phyloP scores from a whole-genome alignment of 2,113 vertebrate genomes.

The Paramisgurnus dabryanus region DNA sequence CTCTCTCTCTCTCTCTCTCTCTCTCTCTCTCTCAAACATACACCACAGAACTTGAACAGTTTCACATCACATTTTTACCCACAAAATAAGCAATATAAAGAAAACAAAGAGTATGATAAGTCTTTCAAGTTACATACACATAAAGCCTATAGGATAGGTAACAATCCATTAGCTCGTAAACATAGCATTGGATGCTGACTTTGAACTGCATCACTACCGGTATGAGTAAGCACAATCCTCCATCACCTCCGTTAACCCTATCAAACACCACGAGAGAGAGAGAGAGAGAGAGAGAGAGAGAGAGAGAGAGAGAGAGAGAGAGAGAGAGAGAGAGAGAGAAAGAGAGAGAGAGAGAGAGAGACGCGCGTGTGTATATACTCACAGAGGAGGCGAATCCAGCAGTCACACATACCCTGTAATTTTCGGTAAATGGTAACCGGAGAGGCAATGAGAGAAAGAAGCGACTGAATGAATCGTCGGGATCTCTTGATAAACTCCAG shows the following conservation, averaged over 20 bases:
- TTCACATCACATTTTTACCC: neutral
- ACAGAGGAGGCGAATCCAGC: conserved; percentile 68
- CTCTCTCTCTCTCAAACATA: neutral
- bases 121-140: neutral
- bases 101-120: too few species aligned
- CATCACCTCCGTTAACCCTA: neutral
- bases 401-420: conserved; percentile 66
- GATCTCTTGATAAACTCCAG: conserved; percentile 20
- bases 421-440: conserved; percentile 55
- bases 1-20: too few species aligned
- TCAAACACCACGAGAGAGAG: conserved; percentile 13
- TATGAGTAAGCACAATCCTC: conserved; percentile 67
- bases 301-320: conserved; percentile 29
- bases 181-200: neutral
- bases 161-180: neutral
- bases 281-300: conserved; percentile 7
- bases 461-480: conserved; percentile 44
- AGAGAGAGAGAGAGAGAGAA: conserved; percentile 29
- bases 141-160: neutral
- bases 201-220: conserved; percentile 12
- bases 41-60: neutral
- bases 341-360: conserved; percentile 29
- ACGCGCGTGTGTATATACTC: conserved; percentile 58
- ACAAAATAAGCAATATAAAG: neutral
- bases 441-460: conserved; percentile 27